Evolutionary conservation across 30 jellyfish, hydroid and myxozoan species (phyloP), one percentile per base, ranked within the genome.

Genomic region (Nemopilema nomurai): DNA sequence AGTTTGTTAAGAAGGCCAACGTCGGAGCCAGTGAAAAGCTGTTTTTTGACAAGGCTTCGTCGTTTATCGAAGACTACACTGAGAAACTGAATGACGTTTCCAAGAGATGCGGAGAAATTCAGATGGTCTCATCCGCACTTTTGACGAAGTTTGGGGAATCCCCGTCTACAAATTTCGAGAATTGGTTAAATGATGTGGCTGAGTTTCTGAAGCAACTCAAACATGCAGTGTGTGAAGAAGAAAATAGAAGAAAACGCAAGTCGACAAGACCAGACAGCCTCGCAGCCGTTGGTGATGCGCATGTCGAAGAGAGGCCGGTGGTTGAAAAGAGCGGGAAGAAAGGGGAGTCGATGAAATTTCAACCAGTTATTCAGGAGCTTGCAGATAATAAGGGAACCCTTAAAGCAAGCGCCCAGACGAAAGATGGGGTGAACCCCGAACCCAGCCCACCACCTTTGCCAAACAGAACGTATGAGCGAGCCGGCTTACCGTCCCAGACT

Each of bases 131-230:
- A 1, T 71, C 81, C 32, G 30, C 79, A 24, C 65, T 91, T 21
- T 64, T 85, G 66, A 81, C 32, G 68, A 93, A 69, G 83, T 93
- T 83, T 71, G 98, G 98, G 20, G 98, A 93, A 76, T 51, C 86
- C 13, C 71, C 96, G 0, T 49, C 83, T 16, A 22, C 69, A 19
- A 76, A 88, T 74, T 81, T 88, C 57, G 93, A 93, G 67, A 76
- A 71, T 62, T 93, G 98, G 98, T 63, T 93, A 75, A 82, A 79
- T 31, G 87, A 77, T 62, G 96, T 93, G 49, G 71, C 96, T 16
- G 91, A 89, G 67, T 93, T 93, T 86, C 52, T 93, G 64, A 84
- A 93, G 76, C 94, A 80, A 76, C 68, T 93, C 67, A 87, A 93
- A 74, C 28, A 73, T 1, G 97, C 98, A 8, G 96, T 89, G 1